Evolutionary conservation across 2,113 vertebrate species (phyloP).

Genomic region (Merops nubicus): DNA sequence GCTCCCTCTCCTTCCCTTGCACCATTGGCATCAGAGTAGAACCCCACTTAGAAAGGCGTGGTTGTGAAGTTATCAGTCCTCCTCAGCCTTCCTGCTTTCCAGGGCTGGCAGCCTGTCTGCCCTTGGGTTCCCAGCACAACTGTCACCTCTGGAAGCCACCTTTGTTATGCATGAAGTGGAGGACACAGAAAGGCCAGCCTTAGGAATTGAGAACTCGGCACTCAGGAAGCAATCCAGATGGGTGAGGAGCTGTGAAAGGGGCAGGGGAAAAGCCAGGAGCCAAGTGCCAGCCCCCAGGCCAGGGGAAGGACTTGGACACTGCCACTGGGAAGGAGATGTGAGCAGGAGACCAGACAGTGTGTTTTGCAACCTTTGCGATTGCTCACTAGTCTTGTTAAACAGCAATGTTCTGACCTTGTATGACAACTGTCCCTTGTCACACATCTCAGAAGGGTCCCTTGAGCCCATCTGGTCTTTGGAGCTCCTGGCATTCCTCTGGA

Average conservation of each 20-base stretch:
- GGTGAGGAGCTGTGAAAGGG: background rate
- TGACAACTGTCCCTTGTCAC: background rate
- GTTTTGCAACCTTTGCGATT: background rate
- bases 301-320: background rate
- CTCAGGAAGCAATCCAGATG: background rate
- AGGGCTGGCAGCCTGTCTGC: background rate
- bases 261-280: background rate
- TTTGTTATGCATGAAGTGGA: background rate
- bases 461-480: background rate
- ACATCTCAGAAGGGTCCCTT: background rate
- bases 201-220: background rate
- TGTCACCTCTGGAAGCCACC: background rate
- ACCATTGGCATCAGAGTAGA: background rate
- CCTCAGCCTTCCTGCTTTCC: background rate
- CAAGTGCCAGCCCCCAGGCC: background rate
- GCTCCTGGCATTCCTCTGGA: background rate
- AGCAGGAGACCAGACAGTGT: background rate
- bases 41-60: accelerated
- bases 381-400: background rate
- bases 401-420: background rate
- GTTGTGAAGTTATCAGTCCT: background rate
- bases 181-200: background rate
- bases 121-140: background rate
- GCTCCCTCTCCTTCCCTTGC: background rate
- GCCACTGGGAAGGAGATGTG: background rate